Conservation (phyloP, 2,797 vertebrate species). For the Furcifer pardalis region DNA sequence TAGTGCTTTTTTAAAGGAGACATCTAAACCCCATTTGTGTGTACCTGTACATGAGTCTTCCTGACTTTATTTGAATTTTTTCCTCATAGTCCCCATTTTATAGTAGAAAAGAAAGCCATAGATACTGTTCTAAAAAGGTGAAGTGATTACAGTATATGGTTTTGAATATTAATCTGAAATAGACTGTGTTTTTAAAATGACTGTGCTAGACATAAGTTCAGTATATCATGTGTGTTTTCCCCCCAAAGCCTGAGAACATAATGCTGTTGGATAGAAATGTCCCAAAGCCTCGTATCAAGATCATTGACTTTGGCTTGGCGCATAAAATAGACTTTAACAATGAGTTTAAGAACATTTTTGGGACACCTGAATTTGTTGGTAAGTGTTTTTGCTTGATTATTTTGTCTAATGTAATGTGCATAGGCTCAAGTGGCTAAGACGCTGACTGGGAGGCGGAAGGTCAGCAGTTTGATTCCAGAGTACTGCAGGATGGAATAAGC, state of each 20-base stretch:
- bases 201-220: too few species aligned
- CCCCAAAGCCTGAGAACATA: slow-evolving; percentile 94
- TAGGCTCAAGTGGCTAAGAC: too few species aligned
- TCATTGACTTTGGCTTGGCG: slow-evolving; percentile 97
- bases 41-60: not conserved
- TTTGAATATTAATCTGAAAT: slow-evolving; percentile 7
- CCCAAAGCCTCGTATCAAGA: slow-evolving; percentile 96
- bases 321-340: slow-evolving; percentile 98
- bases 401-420: not conserved
- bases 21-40: not conserved
- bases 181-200: not conserved
- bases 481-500: too few species aligned
- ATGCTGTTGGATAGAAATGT: slow-evolving; percentile 93
- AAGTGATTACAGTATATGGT: too few species aligned
- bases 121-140: not conserved
- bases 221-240: slow-evolving; percentile 17
- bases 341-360: slow-evolving; percentile 99
- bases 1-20: not conserved
- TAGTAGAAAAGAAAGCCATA: not conserved
- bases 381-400: slow-evolving; percentile 69
- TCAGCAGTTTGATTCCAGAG: too few species aligned
- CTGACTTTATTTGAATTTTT: not conserved
- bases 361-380: slow-evolving; percentile 98
- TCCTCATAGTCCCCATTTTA: not conserved
- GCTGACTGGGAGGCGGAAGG: too few species aligned